Base-by-base conservation (phyloP, 1,140 invertebrate species). In the Diploscapter pachys region DNA sequence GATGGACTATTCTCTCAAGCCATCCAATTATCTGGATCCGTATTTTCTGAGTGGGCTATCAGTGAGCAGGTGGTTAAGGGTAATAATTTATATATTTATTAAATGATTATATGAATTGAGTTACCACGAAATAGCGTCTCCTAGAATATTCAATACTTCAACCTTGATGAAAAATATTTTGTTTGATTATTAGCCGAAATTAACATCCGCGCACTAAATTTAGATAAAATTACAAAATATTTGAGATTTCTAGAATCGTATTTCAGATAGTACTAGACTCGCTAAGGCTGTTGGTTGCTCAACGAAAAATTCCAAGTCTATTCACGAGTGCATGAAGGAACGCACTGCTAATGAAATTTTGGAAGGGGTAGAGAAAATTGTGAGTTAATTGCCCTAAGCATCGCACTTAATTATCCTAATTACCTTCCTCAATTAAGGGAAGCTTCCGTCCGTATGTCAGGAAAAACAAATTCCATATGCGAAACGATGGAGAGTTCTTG, bases 1-100 rank as follows among this genome's bases (percentile, higher is more conserved):
- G 63, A 65, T 66, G 50, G 71, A 55, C 66, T 78, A 49, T 67
- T 78, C 74, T 48, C 5, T 5, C 67, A 78, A 57, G 64, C 76
- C 13, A 72, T 78, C 51, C 73, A 77, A 61, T 9, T 78, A 6
- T 73, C 70, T 9, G 76, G 76, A n/a, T 62, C 55, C 11, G 63
- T 65, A 13, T 65, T 70, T 31, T 65, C 67, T 31, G 75, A 75
- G n/a, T 55, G 56, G 54, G 63, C 56, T 57, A n/a, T 70, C 51
- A 53, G 63, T 57, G 11, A 56, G 9, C 48, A 63, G 48, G 76
- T 67, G 4, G 59, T 78, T 3, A 65, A 71, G 31, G 31, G 31
- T 31, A 31, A 31, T 31, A 31, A 1, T 31, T 31, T 31, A 31
- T 31, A 31, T 31, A n/a, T 31, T 31, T 31, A 31, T 31, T 31